These are phyloP conservation scores for Branchipolynoe longqiensis DNA, from an alignment of 2,888 invertebrate species.

Conservation along the genomic window DNA sequence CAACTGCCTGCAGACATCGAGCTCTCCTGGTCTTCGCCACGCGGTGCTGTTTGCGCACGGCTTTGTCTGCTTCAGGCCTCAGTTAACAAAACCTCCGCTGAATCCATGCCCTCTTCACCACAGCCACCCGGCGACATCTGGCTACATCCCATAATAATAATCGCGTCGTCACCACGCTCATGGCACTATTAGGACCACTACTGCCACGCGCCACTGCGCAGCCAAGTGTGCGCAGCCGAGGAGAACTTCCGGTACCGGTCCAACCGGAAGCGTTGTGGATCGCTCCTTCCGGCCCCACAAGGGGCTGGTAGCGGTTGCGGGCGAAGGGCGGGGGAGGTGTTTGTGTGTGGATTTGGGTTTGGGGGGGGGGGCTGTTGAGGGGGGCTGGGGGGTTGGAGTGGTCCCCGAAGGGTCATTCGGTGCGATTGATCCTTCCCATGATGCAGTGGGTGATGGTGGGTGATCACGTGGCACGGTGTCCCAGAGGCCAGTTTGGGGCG, in stretches of 20 bases:
- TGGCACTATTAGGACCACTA: neutral
- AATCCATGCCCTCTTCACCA: neutral
- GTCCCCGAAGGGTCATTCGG: conserved; percentile 46
- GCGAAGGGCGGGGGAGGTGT: no score
- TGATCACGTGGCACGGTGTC: conserved; percentile 21
- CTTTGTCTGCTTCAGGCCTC: neutral
- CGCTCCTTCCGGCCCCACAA: conserved; percentile 15
- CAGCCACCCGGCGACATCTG: conserved; percentile 19
- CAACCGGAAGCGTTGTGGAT: conserved; percentile 16
- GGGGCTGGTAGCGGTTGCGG: neutral
- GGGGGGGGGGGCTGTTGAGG: no score
- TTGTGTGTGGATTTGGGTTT: no score
- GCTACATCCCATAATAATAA: neutral
- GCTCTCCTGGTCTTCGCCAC: no score
- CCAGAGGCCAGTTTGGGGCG: neutral
- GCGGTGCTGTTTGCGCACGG: neutral
- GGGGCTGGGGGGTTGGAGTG: no score
- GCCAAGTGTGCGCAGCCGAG: conserved; percentile 20
- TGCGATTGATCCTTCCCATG: conserved; percentile 50
- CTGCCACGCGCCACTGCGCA: neutral
- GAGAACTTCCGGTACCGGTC: neutral
- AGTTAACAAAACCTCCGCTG: neutral
- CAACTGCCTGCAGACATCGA: no score
- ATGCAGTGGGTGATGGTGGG: no score
- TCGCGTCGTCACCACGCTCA: conserved; percentile 1